Evolutionary conservation across 2,797 vertebrate species (phyloP).

Genomic region (Sebastes hubbsi): DNA sequence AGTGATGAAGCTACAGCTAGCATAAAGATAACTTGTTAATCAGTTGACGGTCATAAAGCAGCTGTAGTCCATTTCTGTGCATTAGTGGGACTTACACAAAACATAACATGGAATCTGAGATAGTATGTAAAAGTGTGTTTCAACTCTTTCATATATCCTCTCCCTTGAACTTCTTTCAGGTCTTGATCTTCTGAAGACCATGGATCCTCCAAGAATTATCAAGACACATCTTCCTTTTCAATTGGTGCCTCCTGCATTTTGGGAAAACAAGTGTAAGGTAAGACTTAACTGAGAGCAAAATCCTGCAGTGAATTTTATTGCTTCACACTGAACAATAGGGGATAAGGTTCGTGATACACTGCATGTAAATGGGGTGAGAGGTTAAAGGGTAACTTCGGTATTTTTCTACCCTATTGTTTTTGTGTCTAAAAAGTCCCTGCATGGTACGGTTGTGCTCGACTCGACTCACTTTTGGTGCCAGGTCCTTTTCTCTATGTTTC

Average conservation of each 20-base stretch:
- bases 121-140: not conserved
- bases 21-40: too few species aligned
- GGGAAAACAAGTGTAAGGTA: slow-evolving; percentile 92
- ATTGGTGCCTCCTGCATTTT: slow-evolving; percentile 88
- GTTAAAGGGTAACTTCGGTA: not conserved
- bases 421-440: too few species aligned
- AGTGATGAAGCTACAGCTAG: too few species aligned
- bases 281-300: not conserved
- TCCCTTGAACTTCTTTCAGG: slow-evolving; percentile 61
- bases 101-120: not conserved
- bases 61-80: not conserved
- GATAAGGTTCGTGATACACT: not conserved
- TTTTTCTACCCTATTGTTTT: too few species aligned
- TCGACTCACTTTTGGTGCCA: too few species aligned
- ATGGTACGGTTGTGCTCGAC: too few species aligned
- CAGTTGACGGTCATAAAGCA: too few species aligned
- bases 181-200: slow-evolving; percentile 73
- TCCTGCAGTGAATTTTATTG: not conserved
- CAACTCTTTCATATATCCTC: not conserved
- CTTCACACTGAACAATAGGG: not conserved
- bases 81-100: not conserved
- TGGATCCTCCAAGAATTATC: slow-evolving; percentile 86
- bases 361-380: not conserved
- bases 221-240: slow-evolving; percentile 89
- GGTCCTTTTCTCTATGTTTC: too few species aligned